Percentiles rank a stretch among this genome's conserved stretches.
Evolutionary conservation across 2,888 invertebrate species (phyloP).

Genomic region (Chaetogeoica ovagalla): DNA sequence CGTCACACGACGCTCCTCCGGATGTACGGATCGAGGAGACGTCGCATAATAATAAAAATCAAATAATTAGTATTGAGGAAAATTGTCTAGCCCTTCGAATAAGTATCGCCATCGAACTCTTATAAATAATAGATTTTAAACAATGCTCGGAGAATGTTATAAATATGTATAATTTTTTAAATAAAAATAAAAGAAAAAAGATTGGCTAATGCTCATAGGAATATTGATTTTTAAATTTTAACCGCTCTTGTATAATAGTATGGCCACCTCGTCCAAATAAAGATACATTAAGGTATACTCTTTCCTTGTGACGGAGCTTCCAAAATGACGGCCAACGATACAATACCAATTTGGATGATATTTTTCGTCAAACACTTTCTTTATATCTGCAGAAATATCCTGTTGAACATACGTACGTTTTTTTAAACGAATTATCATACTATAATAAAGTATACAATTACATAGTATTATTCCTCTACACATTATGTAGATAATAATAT

Average conservation of each 20-base stretch:
- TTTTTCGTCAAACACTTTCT: slow-evolving; percentile 99
- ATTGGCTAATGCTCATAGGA: slow-evolving; percentile 49
- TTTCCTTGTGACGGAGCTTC: slow-evolving; percentile 97
- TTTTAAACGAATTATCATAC: background rate
- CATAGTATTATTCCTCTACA: background rate
- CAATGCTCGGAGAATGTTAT: slow-evolving; percentile 47
- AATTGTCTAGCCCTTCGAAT: slow-evolving; percentile 52
- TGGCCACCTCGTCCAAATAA: slow-evolving; percentile 98
- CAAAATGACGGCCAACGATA: slow-evolving; percentile 98
- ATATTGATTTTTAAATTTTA: slow-evolving; percentile 63
- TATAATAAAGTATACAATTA: too few relatives aligned
- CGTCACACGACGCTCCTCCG: too few relatives aligned
- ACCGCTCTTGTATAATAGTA: slow-evolving; percentile 98
- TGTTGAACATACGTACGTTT: slow-evolving; percentile 59
- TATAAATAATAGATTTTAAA: slow-evolving; percentile 39
- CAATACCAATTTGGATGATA: slow-evolving; percentile 99
- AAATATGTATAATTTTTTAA: slow-evolving; percentile 45
- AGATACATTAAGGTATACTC: slow-evolving; percentile 99
- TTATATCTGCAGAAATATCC: slow-evolving; percentile 98
- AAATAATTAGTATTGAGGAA: slow-evolving; percentile 52
- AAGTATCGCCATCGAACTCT: slow-evolving; percentile 8
- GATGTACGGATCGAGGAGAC: too few relatives aligned
- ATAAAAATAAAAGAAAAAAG: slow-evolving; percentile 33
- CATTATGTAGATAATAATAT: background rate
- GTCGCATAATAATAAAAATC: slow-evolving; percentile 30